Base-by-base conservation (phyloP, 2,888 invertebrate genomes). In the Noctuana brunneofusca region DNA sequence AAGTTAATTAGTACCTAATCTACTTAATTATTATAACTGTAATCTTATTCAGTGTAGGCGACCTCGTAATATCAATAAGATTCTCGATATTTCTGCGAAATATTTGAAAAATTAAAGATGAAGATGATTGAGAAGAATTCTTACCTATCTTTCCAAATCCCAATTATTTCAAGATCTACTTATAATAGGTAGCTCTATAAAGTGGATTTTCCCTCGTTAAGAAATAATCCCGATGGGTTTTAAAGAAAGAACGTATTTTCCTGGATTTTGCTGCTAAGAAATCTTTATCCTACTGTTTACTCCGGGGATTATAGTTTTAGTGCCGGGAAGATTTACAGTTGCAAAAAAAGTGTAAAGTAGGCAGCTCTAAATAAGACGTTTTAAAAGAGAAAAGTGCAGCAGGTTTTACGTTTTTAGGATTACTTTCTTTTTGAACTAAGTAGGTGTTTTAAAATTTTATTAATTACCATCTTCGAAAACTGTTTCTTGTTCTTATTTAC, bases 281-380 rank as follows among this genome's bases (percentile, higher is more conserved):
- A 62, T 62, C 58, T 58, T 52, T 52, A 58, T 52, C 49, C 62
- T 55, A 46, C 54, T 46, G 62, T 62, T 62, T 62, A 62, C 55
- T 49, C 55, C 55, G n/a, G 55, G 62, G 62, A 62, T 62, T 62
- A 62, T 55, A 62, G 62, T 62, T 55, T 41, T 55, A 55, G 62
- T 55, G 48, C 55, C 8, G 48, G 41, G 18, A 49, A 56, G 49
- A 62, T 55, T 62, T 49, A 41, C 62, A 49, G 38, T 27, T 41
- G 30, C 27, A 52, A 55, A 62, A 62, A 50, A 27, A 41, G 55
- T 41, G 54, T 48, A 54, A 48, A 48, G 54, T 48, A 53, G 46
- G 24, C 38, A 16, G 54, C 49, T 22, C 60, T 52, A 52, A 60
- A 49, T 50, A 38, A 24, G 54, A 60, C 54, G 60, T 62, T 62